Conservation (phyloP, 1,140 invertebrate genomes). For the Lithobius niger region DNA sequence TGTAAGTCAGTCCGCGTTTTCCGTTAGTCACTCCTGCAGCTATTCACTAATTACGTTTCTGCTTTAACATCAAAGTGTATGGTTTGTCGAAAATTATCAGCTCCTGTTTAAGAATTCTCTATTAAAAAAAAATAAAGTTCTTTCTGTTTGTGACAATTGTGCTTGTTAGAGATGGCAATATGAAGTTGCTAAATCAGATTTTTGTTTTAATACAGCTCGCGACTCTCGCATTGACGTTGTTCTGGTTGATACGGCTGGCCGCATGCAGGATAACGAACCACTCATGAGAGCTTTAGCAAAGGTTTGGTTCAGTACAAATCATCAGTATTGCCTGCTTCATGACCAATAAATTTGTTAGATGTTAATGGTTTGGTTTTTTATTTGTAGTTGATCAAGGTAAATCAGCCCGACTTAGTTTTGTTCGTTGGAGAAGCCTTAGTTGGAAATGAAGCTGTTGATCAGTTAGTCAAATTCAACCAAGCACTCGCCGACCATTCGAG, state of each 20-base stretch:
- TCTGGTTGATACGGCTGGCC: slow-evolving; percentile 91
- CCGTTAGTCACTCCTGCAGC: too few relatives aligned
- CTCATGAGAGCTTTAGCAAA: slow-evolving; percentile 93
- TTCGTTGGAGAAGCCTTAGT: slow-evolving; percentile 99
- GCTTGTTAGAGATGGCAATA: neutral
- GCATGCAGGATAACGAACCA: slow-evolving; percentile 99
- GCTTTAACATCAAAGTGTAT: too few relatives aligned
- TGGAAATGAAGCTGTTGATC: slow-evolving; percentile 99
- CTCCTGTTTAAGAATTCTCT: too few relatives aligned
- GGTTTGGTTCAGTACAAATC: too few relatives aligned
- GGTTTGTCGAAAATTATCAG: too few relatives aligned
- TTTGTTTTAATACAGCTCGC: slow-evolving; percentile 36
- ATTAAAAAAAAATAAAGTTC: too few relatives aligned
- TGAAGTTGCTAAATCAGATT: neutral
- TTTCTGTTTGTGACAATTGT: neutral
- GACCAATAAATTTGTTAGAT: too few relatives aligned
- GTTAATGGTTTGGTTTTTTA: too few relatives aligned
- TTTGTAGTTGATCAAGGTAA: slow-evolving; percentile 57
- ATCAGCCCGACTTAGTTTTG: slow-evolving; percentile 91
- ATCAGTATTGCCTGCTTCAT: too few relatives aligned
- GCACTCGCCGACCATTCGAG: slow-evolving; percentile 79
- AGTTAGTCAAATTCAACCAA: slow-evolving; percentile 97
- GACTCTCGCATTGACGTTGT: slow-evolving; percentile 79
- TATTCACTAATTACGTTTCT: too few relatives aligned
- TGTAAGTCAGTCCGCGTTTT: too few relatives aligned